A percentile compares a stretch with the other conserved stretches of the same genome.
phyloP scores from a whole-genome alignment of 2,797 vertebrate species.

The Triplophysa bombifrons region DNA sequence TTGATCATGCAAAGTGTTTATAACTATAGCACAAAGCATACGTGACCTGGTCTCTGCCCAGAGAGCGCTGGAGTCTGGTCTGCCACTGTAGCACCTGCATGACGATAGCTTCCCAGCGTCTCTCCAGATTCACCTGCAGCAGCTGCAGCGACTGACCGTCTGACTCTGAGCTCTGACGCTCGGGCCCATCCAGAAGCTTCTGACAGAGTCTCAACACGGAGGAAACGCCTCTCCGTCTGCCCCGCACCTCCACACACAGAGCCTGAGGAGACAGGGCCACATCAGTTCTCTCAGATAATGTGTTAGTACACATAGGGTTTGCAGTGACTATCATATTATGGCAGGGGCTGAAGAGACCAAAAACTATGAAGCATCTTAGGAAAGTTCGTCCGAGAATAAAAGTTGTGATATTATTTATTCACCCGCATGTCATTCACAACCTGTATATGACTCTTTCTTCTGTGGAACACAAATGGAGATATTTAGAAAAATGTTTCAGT shows the following conservation, averaged over 20 bases:
- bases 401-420: too few species aligned
- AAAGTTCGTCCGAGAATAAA: too few species aligned
- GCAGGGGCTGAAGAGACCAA: background rate
- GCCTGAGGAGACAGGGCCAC: constrained; percentile 72
- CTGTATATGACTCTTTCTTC: too few species aligned
- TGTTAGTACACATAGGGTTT: too few species aligned
- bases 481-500: too few species aligned
- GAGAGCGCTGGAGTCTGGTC: constrained; percentile 83
- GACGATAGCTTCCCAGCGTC: constrained; percentile 97
- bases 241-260: constrained; percentile 88
- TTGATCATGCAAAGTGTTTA: constrained; percentile 1
- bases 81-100: constrained; percentile 99
- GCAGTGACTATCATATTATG: background rate
- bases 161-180: constrained; percentile 77
- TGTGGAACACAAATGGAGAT: too few species aligned
- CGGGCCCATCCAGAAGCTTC: constrained; percentile 86
- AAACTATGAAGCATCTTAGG: background rate
- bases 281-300: background rate
- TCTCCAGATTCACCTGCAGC: constrained; percentile 94
- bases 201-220: constrained; percentile 92
- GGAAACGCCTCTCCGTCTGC: constrained; percentile 85
- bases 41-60: constrained; percentile 84
- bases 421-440: too few species aligned
- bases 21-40: background rate
- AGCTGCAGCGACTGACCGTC: constrained; percentile 89